Conservation (phyloP, 2,888 invertebrate genomes). For the Morinoia aosen region DNA sequence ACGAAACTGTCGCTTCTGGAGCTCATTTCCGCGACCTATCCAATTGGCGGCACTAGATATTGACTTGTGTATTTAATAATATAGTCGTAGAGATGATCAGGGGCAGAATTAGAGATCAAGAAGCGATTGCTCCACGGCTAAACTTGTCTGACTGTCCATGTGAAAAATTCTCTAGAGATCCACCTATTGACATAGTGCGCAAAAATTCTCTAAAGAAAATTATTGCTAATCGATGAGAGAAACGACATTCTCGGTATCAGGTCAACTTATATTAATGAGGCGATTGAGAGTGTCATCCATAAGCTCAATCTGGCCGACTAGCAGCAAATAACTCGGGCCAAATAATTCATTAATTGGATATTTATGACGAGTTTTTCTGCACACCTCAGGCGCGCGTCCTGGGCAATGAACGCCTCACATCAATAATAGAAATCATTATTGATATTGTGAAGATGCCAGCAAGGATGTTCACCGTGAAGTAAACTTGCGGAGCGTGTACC, state of each 20-base stretch:
- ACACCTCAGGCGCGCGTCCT: not conserved
- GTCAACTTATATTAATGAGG: not conserved
- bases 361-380: not conserved
- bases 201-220: conserved; percentile 2
- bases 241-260: not conserved
- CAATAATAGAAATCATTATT: not conserved
- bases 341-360: not conserved
- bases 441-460: not conserved
- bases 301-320: not conserved
- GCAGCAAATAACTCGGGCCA: not conserved
- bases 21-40: not conserved
- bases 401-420: not conserved
- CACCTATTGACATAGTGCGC: not conserved
- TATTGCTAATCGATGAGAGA: not conserved
- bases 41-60: not conserved
- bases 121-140: not conserved
- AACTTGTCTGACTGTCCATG: not conserved
- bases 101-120: not conserved
- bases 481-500: too few relatives aligned
- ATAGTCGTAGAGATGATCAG: not conserved
- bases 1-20: not conserved
- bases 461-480: too few relatives aligned
- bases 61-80: not conserved
- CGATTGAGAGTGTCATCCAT: not conserved
- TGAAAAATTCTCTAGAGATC: conserved; percentile 1